Conservation (phyloP, 2,113 vertebrate species). For the Cariama cristata region DNA sequence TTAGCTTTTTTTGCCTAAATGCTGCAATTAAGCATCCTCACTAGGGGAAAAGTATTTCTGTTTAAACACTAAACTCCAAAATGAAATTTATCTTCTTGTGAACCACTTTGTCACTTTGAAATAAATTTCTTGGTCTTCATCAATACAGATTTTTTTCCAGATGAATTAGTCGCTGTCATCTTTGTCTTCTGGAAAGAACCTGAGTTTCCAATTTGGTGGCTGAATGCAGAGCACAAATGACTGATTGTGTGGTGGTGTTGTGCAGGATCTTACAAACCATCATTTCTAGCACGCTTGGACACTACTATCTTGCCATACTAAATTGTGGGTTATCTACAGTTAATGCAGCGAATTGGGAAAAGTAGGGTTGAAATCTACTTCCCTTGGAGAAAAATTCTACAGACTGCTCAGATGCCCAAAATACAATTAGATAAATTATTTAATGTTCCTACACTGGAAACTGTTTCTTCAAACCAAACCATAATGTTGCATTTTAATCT, state of each 20-base stretch:
- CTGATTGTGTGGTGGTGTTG: background rate
- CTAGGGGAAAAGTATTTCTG: background rate
- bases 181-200: background rate
- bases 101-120: background rate
- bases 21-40: background rate
- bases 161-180: background rate
- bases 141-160: background rate
- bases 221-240: accelerated
- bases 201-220: background rate
- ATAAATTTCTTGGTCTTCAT: background rate
- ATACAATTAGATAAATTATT: background rate
- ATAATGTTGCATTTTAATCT: background rate
- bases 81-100: background rate
- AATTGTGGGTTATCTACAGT: background rate
- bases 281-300: background rate
- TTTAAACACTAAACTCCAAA: background rate
- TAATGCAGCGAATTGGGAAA: background rate
- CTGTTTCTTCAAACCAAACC: background rate
- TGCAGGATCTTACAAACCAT: background rate
- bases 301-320: background rate
- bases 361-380: background rate
- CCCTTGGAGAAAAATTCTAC: background rate
- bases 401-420: background rate
- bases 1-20: background rate
- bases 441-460: background rate